Base-by-base conservation (phyloP, 2,113 vertebrate species). In the Gracilinanus agilis region DNA sequence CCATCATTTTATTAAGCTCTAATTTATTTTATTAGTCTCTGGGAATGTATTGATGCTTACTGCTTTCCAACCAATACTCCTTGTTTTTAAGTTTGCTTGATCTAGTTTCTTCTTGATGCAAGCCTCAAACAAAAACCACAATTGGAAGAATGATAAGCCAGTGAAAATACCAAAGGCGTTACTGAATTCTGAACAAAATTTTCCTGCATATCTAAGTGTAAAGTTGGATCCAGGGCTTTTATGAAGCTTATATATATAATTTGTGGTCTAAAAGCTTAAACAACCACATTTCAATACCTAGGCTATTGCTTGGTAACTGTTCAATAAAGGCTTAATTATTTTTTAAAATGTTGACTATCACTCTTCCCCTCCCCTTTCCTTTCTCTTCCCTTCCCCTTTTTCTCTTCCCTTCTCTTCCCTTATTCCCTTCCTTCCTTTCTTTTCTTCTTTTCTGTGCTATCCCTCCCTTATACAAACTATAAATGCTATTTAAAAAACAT, bases 21-120 rank as follows among this genome's bases (percentile, higher is more conserved):
- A 97, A 94, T 83, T 94, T 97, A 96, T 95, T 98, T 97, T 98
- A 97, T 98, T 96, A 97, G 93, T 96, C 95, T 90, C 97, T 91
- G 97, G 67, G 54, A 96, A 98, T 90, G 95, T 89, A 55, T 97
- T 98, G 97, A 88, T 40, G 92, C 55, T 88, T 95, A 97, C 93
- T 56, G 93, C 67, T 95, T 61, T 89, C 94, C 97, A 95, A 98
- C 97, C 90, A n/a, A 96, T 97, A 93, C 91, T 97, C 95, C 94
- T 88, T 88, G 89, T 92, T 94, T 5, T 83, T 16, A 90, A 34
- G 90, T 44, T 97, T 58, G 40, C 34, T 94, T 92, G 95, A 91
- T 96, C 91, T 96, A 93, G 94, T 25, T 19, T 54, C 89, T 94
- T 7, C 44, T 40, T 83, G 7, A 5, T 83, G 19, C 67, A 83